Evolutionary conservation across 2,797 vertebrate genomes (phyloP).

Genomic region (Spheniscus humboldti): DNA sequence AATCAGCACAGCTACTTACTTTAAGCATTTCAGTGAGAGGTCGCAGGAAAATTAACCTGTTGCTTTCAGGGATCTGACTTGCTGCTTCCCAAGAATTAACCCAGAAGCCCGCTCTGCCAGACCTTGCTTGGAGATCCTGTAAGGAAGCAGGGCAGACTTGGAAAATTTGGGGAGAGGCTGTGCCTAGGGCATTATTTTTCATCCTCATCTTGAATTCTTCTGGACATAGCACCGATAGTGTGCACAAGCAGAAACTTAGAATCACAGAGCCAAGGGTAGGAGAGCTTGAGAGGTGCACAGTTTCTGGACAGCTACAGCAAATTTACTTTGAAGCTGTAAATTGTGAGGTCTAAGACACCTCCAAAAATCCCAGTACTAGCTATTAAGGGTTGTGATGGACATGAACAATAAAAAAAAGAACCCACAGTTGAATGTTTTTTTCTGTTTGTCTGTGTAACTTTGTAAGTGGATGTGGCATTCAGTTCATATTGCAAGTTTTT

Average conservation of each 20-base stretch:
- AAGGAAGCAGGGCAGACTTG: not conserved
- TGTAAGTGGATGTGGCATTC: not conserved
- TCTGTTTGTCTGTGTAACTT: not conserved
- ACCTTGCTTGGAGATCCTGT: not conserved
- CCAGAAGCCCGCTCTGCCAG: not conserved
- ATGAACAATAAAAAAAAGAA: not conserved
- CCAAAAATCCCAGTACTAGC: not conserved
- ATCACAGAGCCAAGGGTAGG: not conserved
- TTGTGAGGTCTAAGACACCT: not conserved
- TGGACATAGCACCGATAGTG: not conserved
- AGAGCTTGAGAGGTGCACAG: not conserved
- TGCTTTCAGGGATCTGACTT: not conserved
- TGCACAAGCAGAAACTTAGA: not conserved
- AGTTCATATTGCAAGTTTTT: not conserved
- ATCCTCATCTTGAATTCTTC: not conserved
- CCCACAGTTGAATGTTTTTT: not conserved
- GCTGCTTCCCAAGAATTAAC: not conserved
- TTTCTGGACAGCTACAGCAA: not conserved
- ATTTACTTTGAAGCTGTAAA: not conserved
- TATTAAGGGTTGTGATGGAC: not conserved
- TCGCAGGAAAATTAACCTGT: not conserved
- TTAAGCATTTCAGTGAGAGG: not conserved
- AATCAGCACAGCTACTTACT: not conserved
- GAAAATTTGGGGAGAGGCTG: not conserved
- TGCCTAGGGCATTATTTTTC: not conserved